These are phyloP conservation scores for Epinephelus fuscoguttatus DNA, from an alignment of 2,113 vertebrate species.

Conservation along the genomic window DNA sequence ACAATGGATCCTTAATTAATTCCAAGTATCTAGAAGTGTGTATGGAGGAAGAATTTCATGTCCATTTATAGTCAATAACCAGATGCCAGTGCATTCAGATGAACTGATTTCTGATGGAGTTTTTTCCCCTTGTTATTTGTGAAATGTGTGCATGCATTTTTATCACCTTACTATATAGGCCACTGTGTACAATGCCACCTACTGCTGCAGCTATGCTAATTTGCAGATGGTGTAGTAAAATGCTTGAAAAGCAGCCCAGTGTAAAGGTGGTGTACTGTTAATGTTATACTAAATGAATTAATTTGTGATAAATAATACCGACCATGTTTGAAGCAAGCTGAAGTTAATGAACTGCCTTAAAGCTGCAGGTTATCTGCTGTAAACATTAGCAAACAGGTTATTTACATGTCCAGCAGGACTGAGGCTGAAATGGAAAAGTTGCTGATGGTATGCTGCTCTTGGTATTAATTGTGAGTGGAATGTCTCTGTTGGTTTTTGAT, in stretches of 20 bases:
- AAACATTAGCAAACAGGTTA: no score
- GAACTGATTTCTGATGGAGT: not conserved
- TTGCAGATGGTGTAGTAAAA: not conserved
- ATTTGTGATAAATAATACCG: no score
- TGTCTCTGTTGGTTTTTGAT: no score
- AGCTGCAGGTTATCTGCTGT: not conserved
- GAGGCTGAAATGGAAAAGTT: no score
- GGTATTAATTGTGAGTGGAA: no score
- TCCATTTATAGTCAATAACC: not conserved
- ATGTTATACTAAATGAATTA: not conserved
- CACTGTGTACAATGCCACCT: not conserved
- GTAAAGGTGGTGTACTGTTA: not conserved
- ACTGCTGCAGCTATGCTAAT: not conserved
- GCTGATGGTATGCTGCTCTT: no score
- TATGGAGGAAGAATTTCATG: not conserved
- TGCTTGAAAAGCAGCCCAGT: not conserved
- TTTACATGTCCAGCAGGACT: no score
- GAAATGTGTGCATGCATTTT: not conserved
- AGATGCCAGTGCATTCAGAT: slow-evolving; percentile 10
- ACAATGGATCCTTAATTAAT: not conserved
- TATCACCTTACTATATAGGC: not conserved
- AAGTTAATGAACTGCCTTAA: not conserved
- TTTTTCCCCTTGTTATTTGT: not conserved
- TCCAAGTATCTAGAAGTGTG: not conserved
- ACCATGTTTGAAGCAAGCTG: not conserved